Evolutionary conservation across 2,797 vertebrate species (phyloP), one percentile per base, ranked within the genome.

Genomic region (Halcyon badia): DNA sequence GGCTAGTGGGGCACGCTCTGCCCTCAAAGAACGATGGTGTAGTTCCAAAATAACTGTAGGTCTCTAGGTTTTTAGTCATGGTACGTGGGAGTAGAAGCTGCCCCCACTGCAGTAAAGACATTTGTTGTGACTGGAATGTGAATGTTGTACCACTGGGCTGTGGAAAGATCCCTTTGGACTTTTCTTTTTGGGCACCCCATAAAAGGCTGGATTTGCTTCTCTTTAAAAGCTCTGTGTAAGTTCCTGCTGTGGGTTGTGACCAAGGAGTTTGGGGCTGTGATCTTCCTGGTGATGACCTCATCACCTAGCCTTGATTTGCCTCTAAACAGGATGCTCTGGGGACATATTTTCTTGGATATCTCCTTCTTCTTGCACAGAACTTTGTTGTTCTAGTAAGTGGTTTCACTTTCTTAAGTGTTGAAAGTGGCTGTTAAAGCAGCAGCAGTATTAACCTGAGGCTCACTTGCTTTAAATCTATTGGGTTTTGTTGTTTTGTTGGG

Each of bases 131-230:
- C 56, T 60, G 51, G 44, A 79, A 51, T 76, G 44, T 17, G 46
- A 58, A 33, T 41, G 3, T 30, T 61, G 51, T 15, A 5, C 15
- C 1, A 7, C 33, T 64, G 71, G 66, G 79, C 68, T 3, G 3
- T 5, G 58, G 62, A 68, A 89, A 71, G 5, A 21, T 46, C 51
- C n/a, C 42, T 75, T 79, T 77, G 78, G 35, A 21, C 57, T 78
- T 79, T 54, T 49, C 33, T 57, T 35, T n/a, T 16, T 5, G 26
- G 26, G 35, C 33, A 16, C 33, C 91, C 22, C 31, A 65, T 79
- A 58, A 78, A 87, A 91, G 19, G 80, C 42, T 79, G 44, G 83
- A 52, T 89, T 85, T 90, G 52, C 69, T 95, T 87, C 75, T 87
- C 7, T 60, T 83, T 51, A 68, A 90, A 93, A 81, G 79, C 57